These are phyloP conservation scores for Crenuchus spilurus DNA, from an alignment of 2,797 vertebrate genomes.

Conservation along the genomic window DNA sequence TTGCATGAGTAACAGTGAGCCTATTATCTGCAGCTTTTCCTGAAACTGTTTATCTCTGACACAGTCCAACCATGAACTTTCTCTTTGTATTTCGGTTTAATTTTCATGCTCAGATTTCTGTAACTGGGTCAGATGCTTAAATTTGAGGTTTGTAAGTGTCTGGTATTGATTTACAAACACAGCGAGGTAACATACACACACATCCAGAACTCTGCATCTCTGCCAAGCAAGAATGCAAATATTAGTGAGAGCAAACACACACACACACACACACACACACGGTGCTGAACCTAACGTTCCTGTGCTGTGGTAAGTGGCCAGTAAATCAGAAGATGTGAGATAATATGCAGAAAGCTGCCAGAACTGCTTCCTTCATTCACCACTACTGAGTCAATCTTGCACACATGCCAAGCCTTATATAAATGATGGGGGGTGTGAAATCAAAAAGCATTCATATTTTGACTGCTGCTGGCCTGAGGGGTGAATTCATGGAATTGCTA, in stretches of 20 bases:
- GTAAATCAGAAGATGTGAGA: not conserved
- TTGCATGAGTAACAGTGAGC: not conserved
- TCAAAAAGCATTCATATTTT: not conserved
- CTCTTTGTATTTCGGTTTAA: not conserved
- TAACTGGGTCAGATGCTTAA: slow-evolving; percentile 5
- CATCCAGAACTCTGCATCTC: slow-evolving; percentile 35
- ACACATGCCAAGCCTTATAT: not conserved
- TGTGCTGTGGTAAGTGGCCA: slow-evolving; percentile 3
- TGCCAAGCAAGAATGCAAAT: slow-evolving; percentile 53
- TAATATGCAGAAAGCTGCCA: not conserved
- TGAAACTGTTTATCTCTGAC: not conserved
- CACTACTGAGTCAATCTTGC: not conserved
- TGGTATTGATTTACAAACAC: slow-evolving; percentile 46
- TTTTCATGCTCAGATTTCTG: not conserved
- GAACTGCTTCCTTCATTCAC: slow-evolving; percentile 5
- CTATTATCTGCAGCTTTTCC: not conserved
- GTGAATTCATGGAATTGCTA: slow-evolving; percentile 3
- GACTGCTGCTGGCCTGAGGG: not conserved
- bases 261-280: slow-evolving; percentile 19
- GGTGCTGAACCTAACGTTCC: not conserved
- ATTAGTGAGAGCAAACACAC: slow-evolving; percentile 38
- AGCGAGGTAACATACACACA: slow-evolving; percentile 27
- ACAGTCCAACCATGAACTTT: not conserved
- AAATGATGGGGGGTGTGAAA: slow-evolving; percentile 10
- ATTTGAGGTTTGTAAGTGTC: slow-evolving; percentile 9